Evolutionary conservation across 37 sponge, comb jelly and placozoan genomes (phyloP).

Genomic region (Eunapius fragilis): DNA sequence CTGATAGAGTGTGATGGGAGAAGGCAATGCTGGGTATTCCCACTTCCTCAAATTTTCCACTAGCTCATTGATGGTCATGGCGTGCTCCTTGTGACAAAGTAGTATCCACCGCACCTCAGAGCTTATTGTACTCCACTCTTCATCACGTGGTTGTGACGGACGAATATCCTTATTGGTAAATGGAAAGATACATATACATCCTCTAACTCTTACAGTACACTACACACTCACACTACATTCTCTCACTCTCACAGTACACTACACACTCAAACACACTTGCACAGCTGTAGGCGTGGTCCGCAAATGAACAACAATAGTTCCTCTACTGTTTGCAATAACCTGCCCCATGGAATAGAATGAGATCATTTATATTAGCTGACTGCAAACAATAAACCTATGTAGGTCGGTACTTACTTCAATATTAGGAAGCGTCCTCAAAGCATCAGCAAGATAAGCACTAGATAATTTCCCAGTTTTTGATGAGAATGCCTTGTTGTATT

Average conservation of each 20-base stretch:
- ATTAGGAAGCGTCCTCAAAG: constrained; percentile 24
- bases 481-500: constrained; percentile 42
- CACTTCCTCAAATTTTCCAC: constrained; percentile 24
- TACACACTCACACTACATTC: too few relatives aligned
- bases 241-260: too few relatives aligned
- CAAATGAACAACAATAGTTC: background rate
- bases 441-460: constrained; percentile 6
- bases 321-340: background rate
- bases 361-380: background rate
- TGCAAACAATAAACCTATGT: too few relatives aligned
- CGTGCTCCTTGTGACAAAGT: constrained; percentile 41
- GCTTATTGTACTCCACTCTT: constrained; percentile 20
- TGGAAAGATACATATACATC: too few relatives aligned
- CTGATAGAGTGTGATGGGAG: constrained; percentile 18
- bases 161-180: background rate
- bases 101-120: constrained; percentile 61
- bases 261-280: background rate
- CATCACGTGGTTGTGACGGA: background rate
- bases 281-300: background rate
- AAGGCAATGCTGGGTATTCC: constrained; percentile 37
- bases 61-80: constrained; percentile 58
- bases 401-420: constrained; percentile 31
- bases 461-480: background rate
- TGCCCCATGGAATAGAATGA: background rate
- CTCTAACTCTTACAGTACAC: background rate